These are phyloP conservation scores for Lapara coniferarum DNA, from an alignment of 2,888 invertebrate genomes.

Conservation along the genomic window DNA sequence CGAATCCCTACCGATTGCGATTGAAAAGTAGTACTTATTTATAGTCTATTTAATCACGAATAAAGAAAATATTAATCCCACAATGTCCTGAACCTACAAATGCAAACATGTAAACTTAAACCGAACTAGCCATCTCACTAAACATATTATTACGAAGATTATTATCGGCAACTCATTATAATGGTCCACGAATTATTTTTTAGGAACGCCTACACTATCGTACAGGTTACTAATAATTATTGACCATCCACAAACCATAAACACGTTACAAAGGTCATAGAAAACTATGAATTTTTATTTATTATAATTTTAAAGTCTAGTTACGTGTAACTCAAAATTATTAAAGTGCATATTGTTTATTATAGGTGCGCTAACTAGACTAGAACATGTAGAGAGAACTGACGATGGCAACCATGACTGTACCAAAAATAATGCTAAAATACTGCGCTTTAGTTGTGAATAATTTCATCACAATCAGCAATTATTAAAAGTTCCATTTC, in stretches of 20 bases:
- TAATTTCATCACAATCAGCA: too few species aligned
- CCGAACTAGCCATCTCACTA: conserved; percentile 48
- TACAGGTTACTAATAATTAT: conserved; percentile 49
- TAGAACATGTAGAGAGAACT: too few species aligned
- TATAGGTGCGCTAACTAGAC: too few species aligned
- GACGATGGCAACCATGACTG: too few species aligned
- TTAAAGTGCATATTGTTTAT: neutral
- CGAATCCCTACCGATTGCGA: too few species aligned
- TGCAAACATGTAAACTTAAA: conserved; percentile 16
- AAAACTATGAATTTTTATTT: conserved; percentile 14
- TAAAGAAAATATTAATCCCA: too few species aligned
- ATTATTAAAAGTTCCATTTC: neutral
- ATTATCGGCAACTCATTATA: conserved; percentile 72
- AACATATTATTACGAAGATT: conserved; percentile 66
- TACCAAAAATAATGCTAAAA: too few species aligned
- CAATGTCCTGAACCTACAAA: neutral
- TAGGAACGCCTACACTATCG: conserved; percentile 60
- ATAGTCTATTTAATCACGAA: too few species aligned
- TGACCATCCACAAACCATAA: conserved; percentile 22
- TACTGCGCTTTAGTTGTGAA: too few species aligned
- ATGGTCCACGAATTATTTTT: conserved; percentile 65
- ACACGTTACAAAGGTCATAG: conserved; percentile 12
- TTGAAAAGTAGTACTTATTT: too few species aligned
- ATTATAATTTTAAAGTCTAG: conserved; percentile 8
- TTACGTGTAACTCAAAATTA: neutral